phyloP scores from a whole-genome alignment of 2,113 vertebrate genomes.

The Brachyhypopomus gauderio region DNA sequence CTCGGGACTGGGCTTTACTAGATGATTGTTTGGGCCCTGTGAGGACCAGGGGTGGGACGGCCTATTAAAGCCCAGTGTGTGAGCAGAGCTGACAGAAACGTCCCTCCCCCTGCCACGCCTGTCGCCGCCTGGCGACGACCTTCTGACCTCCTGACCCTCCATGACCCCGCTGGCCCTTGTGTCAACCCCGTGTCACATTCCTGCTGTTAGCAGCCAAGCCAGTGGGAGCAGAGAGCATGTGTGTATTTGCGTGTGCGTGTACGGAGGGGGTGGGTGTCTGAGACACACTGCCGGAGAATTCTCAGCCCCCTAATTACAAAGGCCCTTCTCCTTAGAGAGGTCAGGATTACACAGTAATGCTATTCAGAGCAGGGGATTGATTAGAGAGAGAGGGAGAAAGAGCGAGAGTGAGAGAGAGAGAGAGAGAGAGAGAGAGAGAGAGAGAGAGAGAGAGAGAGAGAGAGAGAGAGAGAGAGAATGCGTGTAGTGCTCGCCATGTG shows the following conservation, averaged over 20 bases:
- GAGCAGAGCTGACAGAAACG: slow-evolving; percentile 48
- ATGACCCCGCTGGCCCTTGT: slow-evolving; percentile 52
- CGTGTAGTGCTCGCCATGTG: neutral
- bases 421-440: slow-evolving; percentile 22
- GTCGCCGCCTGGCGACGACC: slow-evolving; percentile 46
- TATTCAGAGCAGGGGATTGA: slow-evolving; percentile 55
- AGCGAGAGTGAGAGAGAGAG: slow-evolving; percentile 34
- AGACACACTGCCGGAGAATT: slow-evolving; percentile 51
- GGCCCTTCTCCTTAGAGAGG: slow-evolving; percentile 53
- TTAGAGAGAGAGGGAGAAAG: slow-evolving; percentile 48
- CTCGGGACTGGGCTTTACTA: slow-evolving; percentile 40
- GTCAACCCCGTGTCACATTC: slow-evolving; percentile 64
- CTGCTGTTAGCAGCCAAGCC: slow-evolving; percentile 45
- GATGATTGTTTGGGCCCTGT: slow-evolving; percentile 44
- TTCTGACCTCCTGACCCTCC: slow-evolving; percentile 47
- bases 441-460: slow-evolving; percentile 39
- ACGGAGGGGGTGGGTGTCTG: slow-evolving; percentile 39
- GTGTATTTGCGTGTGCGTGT: slow-evolving; percentile 53
- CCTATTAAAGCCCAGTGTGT: slow-evolving; percentile 53
- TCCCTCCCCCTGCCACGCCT: slow-evolving; percentile 39
- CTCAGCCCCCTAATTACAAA: slow-evolving; percentile 58
- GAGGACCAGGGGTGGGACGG: slow-evolving; percentile 45
- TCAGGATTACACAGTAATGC: slow-evolving; percentile 60
- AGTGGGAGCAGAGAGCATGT: slow-evolving; percentile 42
- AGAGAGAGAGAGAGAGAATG: slow-evolving; percentile 7